Percentiles rank a stretch among this genome's conserved stretches.
phyloP scores from a whole-genome alignment of 2,888 invertebrate genomes.

The Pelosia muscerda region DNA sequence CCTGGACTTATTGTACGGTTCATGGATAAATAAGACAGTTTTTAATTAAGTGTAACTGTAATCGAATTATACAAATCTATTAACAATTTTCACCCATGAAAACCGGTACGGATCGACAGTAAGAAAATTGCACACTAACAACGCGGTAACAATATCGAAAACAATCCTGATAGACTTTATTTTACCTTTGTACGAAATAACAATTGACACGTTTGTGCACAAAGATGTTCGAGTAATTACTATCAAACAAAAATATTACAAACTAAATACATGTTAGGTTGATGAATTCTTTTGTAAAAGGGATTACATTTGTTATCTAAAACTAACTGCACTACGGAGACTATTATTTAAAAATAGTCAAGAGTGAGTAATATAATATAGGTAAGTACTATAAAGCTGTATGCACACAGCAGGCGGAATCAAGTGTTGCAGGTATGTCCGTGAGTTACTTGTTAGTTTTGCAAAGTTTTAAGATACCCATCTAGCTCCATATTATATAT shows the following conservation, averaged over 20 bases:
- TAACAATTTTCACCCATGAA: too few relatives aligned
- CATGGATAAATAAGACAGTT: too few relatives aligned
- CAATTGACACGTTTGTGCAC: not conserved
- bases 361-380: not conserved
- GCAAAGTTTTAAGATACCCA: not conserved
- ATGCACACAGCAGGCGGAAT: not conserved
- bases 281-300: constrained; percentile 22
- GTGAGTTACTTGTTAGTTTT: not conserved
- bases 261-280: constrained; percentile 35
- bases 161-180: too few relatives aligned
- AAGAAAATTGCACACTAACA: too few relatives aligned
- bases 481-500: not conserved
- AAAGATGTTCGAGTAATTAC: constrained; percentile 38
- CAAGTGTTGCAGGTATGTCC: not conserved
- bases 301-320: not conserved
- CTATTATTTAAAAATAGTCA: constrained; percentile 3
- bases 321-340: constrained; percentile 9
- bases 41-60: too few relatives aligned
- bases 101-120: too few relatives aligned
- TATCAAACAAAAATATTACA: constrained; percentile 39
- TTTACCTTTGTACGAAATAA: not conserved
- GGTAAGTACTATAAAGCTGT: not conserved
- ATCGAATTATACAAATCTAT: too few relatives aligned
- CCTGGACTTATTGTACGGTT: too few relatives aligned
- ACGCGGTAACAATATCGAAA: too few relatives aligned